Base-by-base conservation (phyloP, 2,797 vertebrate species). In the Myotis findleyi region DNA sequence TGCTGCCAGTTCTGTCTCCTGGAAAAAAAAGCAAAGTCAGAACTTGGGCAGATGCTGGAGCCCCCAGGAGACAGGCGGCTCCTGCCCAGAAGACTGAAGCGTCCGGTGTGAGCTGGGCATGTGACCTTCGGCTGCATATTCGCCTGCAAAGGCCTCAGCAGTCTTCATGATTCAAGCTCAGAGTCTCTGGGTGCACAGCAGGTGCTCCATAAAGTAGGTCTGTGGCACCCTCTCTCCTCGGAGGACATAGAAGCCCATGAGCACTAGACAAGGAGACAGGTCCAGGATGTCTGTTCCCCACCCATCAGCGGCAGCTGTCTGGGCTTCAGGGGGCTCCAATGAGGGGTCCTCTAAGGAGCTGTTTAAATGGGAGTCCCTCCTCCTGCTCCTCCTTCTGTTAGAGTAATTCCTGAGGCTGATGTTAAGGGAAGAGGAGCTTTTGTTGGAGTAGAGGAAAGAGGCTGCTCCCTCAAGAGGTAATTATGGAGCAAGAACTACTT, bases 1-100 rank as follows among this genome's bases (percentile, higher is more conserved):
- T 8, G 38, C 41, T 41, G 76, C 80, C 80, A 57, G 38, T 49
- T 76, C 66, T 47, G 53, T 81, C 86, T 64, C 84, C 59, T 21
- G n/a, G 93, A 76, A 79, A 75, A 75, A 68, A 92, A 80, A 86
- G 85, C 51, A 77, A 49, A 82, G 68, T 75, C 57, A 7, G 7
- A 62, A 20, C 36, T 84, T 77, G 80, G 79, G 55, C 76, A 72
- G 77, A 79, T 12, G 36, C 33, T 89, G 64, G 51, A 79, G 55
- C 23, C 38, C 72, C 72, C 17, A 6, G 76, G 59, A 51, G 30
- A 44, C 51, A 36, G 72, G 71, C 0, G 0, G 53, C 36, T 66
- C 53, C 89, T 71, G 33, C 68, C 38, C 13, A 38, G 62, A 20
- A 64, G 51, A 33, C 62, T 62, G 41, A 41, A 3, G 20, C 76